Conservation (phyloP, 2,113 vertebrate genomes). For the Zosterops lateralis region DNA sequence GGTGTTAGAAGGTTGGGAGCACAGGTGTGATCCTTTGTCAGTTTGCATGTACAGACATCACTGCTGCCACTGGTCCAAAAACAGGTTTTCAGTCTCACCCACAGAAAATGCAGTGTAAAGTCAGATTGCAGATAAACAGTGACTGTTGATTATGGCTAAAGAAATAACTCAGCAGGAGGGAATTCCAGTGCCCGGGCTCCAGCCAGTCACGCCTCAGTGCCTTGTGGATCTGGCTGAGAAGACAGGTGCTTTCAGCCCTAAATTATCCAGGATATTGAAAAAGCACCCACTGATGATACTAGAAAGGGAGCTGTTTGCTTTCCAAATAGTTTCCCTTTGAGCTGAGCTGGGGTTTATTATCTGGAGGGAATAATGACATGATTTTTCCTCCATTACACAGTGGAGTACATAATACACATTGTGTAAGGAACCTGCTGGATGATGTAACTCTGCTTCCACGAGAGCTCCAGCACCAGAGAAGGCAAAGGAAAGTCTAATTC, state of each 20-base stretch:
- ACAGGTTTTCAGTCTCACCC: not conserved
- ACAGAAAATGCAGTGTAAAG: not conserved
- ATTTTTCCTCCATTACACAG: not conserved
- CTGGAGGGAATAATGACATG: not conserved
- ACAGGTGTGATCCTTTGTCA: not conserved
- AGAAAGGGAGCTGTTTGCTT: conserved; percentile 25
- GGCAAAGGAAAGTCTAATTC: not conserved
- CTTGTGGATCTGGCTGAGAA: conserved; percentile 64
- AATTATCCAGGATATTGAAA: conserved; percentile 71
- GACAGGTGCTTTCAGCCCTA: conserved; percentile 73
- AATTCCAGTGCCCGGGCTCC: conserved; percentile 70
- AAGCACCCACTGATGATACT: conserved; percentile 9
- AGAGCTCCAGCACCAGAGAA: not conserved
- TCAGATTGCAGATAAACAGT: conserved; percentile 10
- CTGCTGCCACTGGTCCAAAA: not conserved
- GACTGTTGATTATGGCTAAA: conserved; percentile 48
- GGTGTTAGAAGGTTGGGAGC: not conserved
- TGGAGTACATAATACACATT: not conserved
- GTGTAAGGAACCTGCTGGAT: not conserved
- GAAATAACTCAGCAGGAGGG: conserved; percentile 68
- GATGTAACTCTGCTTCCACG: not conserved
- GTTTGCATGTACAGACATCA: not conserved
- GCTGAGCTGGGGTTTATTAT: conserved; percentile 10
- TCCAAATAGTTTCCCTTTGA: not conserved
- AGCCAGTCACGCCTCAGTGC: conserved; percentile 70